Evolutionary conservation across 2,888 invertebrate genomes (phyloP).

Genomic region (Meteorus colon): DNA sequence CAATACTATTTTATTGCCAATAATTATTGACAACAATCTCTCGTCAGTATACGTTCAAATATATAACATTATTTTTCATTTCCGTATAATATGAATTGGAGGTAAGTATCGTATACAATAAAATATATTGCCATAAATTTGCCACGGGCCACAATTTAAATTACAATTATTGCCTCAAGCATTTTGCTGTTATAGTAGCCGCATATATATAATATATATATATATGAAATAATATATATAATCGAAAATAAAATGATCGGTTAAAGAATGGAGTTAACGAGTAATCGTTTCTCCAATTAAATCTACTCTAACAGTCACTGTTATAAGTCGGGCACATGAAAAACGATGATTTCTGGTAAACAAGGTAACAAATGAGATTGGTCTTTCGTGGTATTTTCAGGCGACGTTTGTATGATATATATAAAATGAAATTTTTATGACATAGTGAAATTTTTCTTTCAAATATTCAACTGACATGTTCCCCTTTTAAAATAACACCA

Average conservation of each 20-base stretch:
- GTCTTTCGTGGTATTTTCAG: conserved; percentile 30
- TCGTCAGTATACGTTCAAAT: not conserved
- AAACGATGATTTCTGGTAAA: conserved; percentile 46
- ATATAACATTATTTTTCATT: conserved; percentile 4
- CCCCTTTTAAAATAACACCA: not conserved
- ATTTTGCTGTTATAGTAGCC: conserved; percentile 26
- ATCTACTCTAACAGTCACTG: conserved; percentile 34
- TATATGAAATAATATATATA: not conserved
- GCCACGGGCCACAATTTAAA: conserved; percentile 42
- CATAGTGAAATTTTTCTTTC: not conserved
- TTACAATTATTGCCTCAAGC: conserved; percentile 26
- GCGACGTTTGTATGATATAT: not conserved
- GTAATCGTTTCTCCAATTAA: conserved; percentile 49
- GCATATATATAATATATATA: conserved; percentile 2
- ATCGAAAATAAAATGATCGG: conserved; percentile 24
- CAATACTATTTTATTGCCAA: conserved; percentile 19
- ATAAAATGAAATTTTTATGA: not conserved
- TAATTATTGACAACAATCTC: not conserved
- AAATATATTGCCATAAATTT: conserved; percentile 35
- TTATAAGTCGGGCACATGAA: conserved; percentile 26
- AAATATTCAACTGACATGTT: not conserved
- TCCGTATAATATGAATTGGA: conserved; percentile 20
- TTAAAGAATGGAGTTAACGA: conserved; percentile 29
- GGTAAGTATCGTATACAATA: conserved; percentile 7
- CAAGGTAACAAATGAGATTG: too few species aligned